Base-by-base conservation (phyloP, 1,140 invertebrate genomes). In the Ditylenchus dipsaci region DNA sequence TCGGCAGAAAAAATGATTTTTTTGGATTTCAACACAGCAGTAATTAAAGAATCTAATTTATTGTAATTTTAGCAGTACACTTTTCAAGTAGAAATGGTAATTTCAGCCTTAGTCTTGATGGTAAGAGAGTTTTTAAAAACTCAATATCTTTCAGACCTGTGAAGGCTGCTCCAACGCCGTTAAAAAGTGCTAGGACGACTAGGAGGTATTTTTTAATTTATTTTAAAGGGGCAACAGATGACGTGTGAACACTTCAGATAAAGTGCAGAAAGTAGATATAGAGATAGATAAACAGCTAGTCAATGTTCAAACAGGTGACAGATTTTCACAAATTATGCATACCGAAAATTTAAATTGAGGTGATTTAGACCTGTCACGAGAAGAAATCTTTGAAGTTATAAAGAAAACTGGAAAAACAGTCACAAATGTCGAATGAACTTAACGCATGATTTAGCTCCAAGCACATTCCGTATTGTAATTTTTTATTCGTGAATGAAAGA, bases 121-220 rank as follows among this genome's bases (percentile, higher is more conserved):
- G 3, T 38, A 5, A 38, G 11, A 3, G 11, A 3, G 11, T 11
- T 38, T 38, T 38, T 11, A 38, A 38, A 11, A 38, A 38, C 11
- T 38, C 3, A 38, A 38, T 11, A 11, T 11, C 11, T 38, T 38
- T 38, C 11, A 38, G 33, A 71, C 69, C 26, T 71, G 69, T 47
- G 72, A 75, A 63, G 76, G 76, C 19, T 76, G 75, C 60, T 78
- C 75, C 15, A 70, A 69, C 53, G 77, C 77, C 21, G 76, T 65
- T 21, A 58, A 65, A 42, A 66, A 19, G 72, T 78, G 17, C 56
- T 76, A 5, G 76, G 64, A 21, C 73, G 74, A 63, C 68, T 76
- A 33, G 75, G 76, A 76, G 75, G 75, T 73, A 57, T 30, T 64
- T 67, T 57, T 5, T 5, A 38, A 11, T 3, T 38, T 38, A 38